phyloP scores from a whole-genome alignment of 2,797 vertebrate species.

The Malurus leucopterus region DNA sequence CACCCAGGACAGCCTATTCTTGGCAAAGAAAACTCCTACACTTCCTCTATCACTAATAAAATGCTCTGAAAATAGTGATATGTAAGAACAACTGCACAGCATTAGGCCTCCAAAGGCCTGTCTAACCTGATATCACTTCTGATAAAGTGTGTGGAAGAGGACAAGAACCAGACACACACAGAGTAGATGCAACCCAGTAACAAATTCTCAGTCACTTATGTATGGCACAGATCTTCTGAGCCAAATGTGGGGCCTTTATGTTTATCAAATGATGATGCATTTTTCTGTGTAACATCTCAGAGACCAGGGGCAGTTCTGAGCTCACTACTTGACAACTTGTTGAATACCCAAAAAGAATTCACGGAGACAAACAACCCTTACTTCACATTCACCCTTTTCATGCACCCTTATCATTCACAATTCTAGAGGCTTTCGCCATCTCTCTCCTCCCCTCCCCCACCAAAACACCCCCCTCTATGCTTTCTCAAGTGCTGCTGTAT shows the following conservation, averaged over 20 bases:
- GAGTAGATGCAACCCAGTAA: neutral
- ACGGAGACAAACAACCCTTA: neutral
- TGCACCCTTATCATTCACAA: neutral
- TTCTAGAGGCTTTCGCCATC: neutral
- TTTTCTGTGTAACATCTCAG: neutral
- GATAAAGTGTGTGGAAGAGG: neutral
- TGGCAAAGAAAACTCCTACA: conserved; percentile 4
- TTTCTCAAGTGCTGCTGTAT: neutral
- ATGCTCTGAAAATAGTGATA: neutral
- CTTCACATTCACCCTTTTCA: neutral
- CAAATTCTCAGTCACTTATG: neutral
- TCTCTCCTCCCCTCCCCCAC: neutral
- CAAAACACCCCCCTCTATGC: neutral
- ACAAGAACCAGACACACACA: neutral
- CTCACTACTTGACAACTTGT: neutral
- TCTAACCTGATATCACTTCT: neutral
- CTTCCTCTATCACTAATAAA: neutral
- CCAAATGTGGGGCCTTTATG: neutral
- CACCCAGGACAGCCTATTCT: neutral
- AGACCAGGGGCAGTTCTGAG: neutral
- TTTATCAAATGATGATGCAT: neutral
- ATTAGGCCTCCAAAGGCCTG: neutral
- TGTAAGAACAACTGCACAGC: neutral
- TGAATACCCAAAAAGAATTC: neutral
- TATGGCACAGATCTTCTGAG: neutral